These are phyloP conservation scores for Hippocampus mohnikei DNA, from an alignment of 2,113 vertebrate species.

Conservation along the genomic window DNA sequence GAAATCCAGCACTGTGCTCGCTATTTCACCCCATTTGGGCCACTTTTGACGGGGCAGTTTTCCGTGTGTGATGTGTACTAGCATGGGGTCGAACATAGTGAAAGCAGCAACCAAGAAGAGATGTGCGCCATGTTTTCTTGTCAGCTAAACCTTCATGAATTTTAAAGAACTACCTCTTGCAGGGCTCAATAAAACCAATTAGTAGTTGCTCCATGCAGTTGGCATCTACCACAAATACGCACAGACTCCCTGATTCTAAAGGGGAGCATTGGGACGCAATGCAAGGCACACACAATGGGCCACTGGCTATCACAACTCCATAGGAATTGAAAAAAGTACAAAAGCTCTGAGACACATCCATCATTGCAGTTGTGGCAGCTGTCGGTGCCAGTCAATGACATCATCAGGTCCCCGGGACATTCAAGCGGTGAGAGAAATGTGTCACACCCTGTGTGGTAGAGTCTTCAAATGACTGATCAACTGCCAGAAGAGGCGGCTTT, in stretches of 20 bases:
- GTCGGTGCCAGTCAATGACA: constrained; percentile 59
- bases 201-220: neutral
- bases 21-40: too few relatives aligned
- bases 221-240: neutral
- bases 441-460: constrained; percentile 24
- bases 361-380: constrained; percentile 44
- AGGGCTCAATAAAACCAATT: neutral
- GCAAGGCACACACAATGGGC: neutral
- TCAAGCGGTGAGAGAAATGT: constrained; percentile 16
- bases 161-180: neutral
- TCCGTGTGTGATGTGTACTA: too few relatives aligned
- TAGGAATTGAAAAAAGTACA: constrained; percentile 6
- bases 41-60: too few relatives aligned
- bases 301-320: neutral
- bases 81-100: too few relatives aligned
- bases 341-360: constrained; percentile 3
- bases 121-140: neutral
- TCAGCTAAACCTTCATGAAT: neutral
- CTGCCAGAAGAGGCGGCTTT: constrained; percentile 17
- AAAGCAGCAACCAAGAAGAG: too few relatives aligned
- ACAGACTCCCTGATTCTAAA: neutral
- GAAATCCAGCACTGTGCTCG: too few relatives aligned
- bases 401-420: constrained; percentile 34
- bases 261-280: neutral
- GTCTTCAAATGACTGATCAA: constrained; percentile 21